phyloP scores from a whole-genome alignment of 2,113 vertebrate species.

The Seriola quinqueradiata region DNA sequence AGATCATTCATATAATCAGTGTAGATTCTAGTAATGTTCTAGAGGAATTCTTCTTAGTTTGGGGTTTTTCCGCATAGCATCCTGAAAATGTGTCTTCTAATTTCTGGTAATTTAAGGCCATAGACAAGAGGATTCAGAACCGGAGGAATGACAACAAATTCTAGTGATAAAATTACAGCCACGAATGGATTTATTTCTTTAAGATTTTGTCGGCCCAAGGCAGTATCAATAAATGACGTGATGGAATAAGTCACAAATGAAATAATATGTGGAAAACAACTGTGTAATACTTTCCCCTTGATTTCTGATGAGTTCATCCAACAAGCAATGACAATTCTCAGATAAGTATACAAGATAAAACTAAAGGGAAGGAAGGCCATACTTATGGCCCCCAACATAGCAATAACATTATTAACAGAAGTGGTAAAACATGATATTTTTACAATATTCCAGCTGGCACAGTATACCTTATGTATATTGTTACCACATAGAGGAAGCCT shows the following conservation, averaged over 20 bases:
- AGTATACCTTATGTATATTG: constrained; percentile 40
- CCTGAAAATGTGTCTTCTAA: constrained; percentile 30
- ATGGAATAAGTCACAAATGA: constrained; percentile 44
- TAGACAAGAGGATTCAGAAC: constrained; percentile 53
- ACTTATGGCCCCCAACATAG: not conserved
- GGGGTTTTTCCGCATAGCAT: too few species aligned
- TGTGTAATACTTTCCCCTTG: constrained; percentile 43
- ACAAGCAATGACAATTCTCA: constrained; percentile 38
- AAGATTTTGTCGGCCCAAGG: constrained; percentile 20
- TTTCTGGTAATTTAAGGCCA: constrained; percentile 46
- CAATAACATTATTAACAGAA: not conserved
- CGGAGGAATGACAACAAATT: constrained; percentile 47
- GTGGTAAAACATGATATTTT: constrained; percentile 39
- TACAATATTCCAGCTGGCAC: constrained; percentile 52
- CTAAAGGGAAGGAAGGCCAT: constrained; percentile 12
- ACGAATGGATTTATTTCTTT: constrained; percentile 33
- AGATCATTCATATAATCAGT: too few species aligned
- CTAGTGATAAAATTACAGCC: constrained; percentile 35
- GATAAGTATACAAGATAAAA: constrained; percentile 42
- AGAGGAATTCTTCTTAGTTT: too few species aligned
- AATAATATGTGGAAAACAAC: constrained; percentile 46
- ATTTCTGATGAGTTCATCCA: constrained; percentile 35
- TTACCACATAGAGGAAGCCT: constrained; percentile 64
- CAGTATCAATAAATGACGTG: constrained; percentile 19
- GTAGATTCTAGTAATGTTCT: too few species aligned